Conservation (phyloP, 1,140 invertebrate genomes). For the Cylas formicarius region DNA sequence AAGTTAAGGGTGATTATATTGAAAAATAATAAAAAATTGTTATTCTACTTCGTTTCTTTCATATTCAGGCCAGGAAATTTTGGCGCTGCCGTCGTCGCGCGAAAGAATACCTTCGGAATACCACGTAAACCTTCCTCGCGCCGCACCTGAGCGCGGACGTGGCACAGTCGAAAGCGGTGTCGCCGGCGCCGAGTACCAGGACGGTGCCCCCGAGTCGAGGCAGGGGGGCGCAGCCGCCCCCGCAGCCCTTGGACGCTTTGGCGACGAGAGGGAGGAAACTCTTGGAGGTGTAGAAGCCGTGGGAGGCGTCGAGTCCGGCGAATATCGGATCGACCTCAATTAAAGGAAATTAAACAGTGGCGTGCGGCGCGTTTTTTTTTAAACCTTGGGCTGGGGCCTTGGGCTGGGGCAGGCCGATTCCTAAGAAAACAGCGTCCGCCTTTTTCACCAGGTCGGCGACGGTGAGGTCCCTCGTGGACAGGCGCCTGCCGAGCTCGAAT, state of each 20-base stretch:
- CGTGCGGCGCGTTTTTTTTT: neutral
- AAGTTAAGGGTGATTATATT: too few relatives aligned
- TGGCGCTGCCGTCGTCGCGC: too few relatives aligned
- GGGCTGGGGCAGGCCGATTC: constrained; percentile 89
- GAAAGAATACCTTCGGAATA: constrained; percentile 62
- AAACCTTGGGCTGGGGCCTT: constrained; percentile 61
- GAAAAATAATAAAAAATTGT: too few relatives aligned
- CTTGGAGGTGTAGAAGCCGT: constrained; percentile 96
- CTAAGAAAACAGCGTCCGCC: constrained; percentile 80
- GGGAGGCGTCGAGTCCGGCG: constrained; percentile 61
- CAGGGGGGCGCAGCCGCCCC: constrained; percentile 61
- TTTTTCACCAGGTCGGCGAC: constrained; percentile 63
- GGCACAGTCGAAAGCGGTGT: constrained; percentile 98
- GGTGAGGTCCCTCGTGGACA: constrained; percentile 63
- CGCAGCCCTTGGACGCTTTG: constrained; percentile 67
- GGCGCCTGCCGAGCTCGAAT: constrained; percentile 57
- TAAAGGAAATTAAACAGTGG: neutral
- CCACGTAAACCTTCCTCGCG: constrained; percentile 82
- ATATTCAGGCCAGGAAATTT: too few relatives aligned
- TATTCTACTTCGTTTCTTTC: too few relatives aligned
- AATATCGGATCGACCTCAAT: constrained; percentile 46
- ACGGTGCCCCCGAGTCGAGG: constrained; percentile 80
- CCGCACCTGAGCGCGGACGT: constrained; percentile 95
- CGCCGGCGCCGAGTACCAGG: constrained; percentile 91
- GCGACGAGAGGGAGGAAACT: constrained; percentile 84